Base-by-base conservation (phyloP, 2,888 invertebrate genomes). In the Pandemis heparana region DNA sequence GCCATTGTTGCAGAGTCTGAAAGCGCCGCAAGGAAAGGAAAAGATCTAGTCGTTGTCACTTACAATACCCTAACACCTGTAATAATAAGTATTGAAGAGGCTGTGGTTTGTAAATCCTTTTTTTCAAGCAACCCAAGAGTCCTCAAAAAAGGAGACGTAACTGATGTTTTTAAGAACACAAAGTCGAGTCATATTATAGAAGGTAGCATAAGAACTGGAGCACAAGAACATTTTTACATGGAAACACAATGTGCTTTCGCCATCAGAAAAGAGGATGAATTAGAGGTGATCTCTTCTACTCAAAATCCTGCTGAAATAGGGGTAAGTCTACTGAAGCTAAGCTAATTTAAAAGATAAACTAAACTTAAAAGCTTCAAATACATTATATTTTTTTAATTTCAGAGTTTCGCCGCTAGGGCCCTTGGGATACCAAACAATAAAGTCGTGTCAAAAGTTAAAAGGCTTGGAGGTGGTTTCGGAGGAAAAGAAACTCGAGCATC, bases 151-250 rank as follows among this genome's bases (percentile, higher is more conserved):
- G 97, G 98, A 0, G 95, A 98, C 83, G 90, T 96, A 0, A 95
- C 96, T 0, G 87, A 94, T 76, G 97, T 95, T 0, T 96, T 98
- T 75, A 62, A 60, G 38, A 74, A 53, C 10, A 82, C 89, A n/a
- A 92, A 94, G 70, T 95, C 97, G 1, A 96, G 96, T 18, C 95
- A 96, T 85, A 87, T 96, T 14, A 80, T 97, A 51, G 96, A 97
- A 85, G 98, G 97, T 0, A 95, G 96, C 80, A 91, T 96, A 68
- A 92, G 96, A 82, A 96, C 96, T 75, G 97, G 97, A 4, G 97
- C 97, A 0, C 98, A 98, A 87, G 98, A 98, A 85, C 98, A 98
- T 87, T 98, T 98, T 90, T 98, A 98, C 87, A 89, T 98, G 80
- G 98, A 98, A 92, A 97, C 98, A 0, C 95, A 96, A 43, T 95